These are phyloP conservation scores for Saccostrea echinata DNA, from an alignment of 1,140 invertebrate species.

Conservation along the genomic window DNA sequence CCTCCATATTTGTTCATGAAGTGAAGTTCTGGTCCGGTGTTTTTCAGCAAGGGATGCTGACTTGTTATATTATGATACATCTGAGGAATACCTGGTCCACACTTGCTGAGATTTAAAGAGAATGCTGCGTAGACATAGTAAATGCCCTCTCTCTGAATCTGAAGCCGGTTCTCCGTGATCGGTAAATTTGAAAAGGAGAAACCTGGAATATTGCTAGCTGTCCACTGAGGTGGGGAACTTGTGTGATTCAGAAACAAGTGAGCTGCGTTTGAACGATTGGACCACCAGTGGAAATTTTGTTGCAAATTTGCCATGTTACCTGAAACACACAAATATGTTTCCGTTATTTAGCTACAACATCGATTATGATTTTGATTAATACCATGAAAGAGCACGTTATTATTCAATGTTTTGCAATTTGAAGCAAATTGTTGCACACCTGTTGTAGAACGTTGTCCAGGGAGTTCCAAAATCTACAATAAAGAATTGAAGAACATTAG, in stretches of 20 bases:
- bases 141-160: neutral
- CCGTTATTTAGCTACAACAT: too few species aligned
- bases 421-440: neutral
- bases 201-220: neutral
- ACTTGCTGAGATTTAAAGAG: neutral
- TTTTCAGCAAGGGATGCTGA: neutral
- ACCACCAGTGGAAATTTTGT: neutral
- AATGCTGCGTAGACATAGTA: neutral
- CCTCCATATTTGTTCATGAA: constrained; percentile 24
- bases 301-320: neutral
- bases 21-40: neutral
- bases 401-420: too few species aligned
- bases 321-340: neutral
- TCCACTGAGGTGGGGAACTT: neutral
- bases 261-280: neutral
- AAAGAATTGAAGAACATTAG: neutral
- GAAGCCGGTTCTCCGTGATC: neutral
- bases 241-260: constrained; percentile 7
- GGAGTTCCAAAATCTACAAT: neutral
- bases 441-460: neutral
- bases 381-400: too few species aligned
- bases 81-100: neutral
- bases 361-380: too few species aligned
- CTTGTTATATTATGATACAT: neutral
- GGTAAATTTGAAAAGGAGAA: neutral